Percentiles rank a stretch among this genome's conserved stretches.
These are phyloP conservation scores for Anadara kagoshimensis DNA, from an alignment of 1,140 invertebrate species.

Conservation along the genomic window DNA sequence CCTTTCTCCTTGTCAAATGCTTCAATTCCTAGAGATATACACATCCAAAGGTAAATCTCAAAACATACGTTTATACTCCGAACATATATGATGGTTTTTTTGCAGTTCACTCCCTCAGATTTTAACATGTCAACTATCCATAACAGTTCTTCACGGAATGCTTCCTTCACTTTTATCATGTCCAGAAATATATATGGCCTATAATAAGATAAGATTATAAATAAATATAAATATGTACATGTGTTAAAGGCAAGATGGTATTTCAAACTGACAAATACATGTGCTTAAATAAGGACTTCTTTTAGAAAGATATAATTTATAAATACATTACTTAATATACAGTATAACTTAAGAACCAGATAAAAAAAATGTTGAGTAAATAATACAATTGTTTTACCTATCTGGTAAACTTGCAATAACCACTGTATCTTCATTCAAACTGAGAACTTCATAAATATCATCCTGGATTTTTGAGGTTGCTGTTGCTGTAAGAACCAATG, in stretches of 20 bases:
- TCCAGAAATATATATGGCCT: no score
- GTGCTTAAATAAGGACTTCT: no score
- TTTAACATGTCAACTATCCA: neutral
- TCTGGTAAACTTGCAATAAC: no score
- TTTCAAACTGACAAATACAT: no score
- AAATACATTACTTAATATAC: no score
- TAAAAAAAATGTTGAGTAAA: no score
- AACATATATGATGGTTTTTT: constrained; percentile 15
- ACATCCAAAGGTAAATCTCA: constrained; percentile 4
- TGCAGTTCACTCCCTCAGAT: neutral
- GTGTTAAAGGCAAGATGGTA: no score
- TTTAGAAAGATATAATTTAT: no score
- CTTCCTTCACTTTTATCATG: neutral
- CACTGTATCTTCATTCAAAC: neutral
- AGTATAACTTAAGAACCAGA: no score
- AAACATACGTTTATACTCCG: neutral
- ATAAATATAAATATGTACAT: neutral
- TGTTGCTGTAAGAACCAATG: constrained; percentile 7
- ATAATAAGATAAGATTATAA: constrained; percentile 3
- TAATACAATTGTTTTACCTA: no score
- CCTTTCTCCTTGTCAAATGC: neutral
- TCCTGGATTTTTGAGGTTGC: constrained; percentile 3
- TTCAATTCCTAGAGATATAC: neutral
- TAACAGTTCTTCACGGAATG: neutral
- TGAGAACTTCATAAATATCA: neutral